Conservation (phyloP, 2,888 invertebrate species). For the Drosophila algonquin region DNA sequence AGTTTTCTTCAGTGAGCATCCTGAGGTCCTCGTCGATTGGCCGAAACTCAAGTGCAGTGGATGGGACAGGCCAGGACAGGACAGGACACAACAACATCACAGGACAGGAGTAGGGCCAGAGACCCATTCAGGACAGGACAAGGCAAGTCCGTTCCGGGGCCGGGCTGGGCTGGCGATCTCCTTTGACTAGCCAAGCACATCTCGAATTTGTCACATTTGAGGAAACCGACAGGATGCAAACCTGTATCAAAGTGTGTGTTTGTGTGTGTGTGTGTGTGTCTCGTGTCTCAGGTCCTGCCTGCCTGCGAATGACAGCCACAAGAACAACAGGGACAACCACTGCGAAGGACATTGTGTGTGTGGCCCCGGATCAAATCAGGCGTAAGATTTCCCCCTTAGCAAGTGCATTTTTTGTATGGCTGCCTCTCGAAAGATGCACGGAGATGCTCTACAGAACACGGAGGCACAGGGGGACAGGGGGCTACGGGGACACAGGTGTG, state of each 20-base stretch:
- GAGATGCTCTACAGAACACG: conserved; percentile 28
- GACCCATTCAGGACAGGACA: background rate
- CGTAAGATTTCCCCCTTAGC: conserved; percentile 56
- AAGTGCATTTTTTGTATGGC: conserved; percentile 52
- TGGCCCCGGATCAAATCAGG: conserved; percentile 66
- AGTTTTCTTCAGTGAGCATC: conserved; percentile 44
- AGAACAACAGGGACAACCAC: conserved; percentile 34
- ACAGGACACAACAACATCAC: background rate
- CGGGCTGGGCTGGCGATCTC: conserved; percentile 33
- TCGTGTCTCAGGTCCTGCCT: background rate
- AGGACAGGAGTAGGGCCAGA: background rate
- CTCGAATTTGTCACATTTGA: conserved; percentile 65
- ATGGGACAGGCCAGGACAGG: conserved; percentile 4
- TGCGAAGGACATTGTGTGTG: conserved; percentile 38
- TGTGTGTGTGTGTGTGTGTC: background rate
- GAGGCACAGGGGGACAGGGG: background rate
- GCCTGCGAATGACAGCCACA: conserved; percentile 58
- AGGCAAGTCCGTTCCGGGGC: background rate
- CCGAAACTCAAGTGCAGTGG: conserved; percentile 32
- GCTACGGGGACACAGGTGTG: conserved; percentile 11
- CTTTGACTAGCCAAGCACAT: conserved; percentile 74
- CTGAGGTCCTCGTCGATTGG: conserved; percentile 58
- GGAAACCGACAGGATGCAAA: conserved; percentile 40
- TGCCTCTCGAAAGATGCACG: conserved; percentile 53
- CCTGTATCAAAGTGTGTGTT: conserved; percentile 7